A percentile compares a stretch with the other conserved stretches of the same genome.
Evolutionary conservation across 2,113 vertebrate genomes (phyloP).

Genomic region (Pavo muticus): DNA sequence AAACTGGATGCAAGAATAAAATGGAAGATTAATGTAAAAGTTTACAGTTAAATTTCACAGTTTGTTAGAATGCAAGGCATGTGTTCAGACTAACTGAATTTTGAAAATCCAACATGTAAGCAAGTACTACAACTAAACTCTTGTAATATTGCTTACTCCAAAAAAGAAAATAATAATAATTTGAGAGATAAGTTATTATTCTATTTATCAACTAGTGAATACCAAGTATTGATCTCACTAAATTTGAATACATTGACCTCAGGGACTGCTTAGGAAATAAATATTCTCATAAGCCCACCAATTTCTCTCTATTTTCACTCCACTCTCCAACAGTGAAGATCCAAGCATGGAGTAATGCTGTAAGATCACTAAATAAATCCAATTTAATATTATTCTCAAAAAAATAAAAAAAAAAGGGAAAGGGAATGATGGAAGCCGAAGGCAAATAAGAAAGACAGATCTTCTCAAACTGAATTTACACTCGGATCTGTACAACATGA

Average conservation of each 20-base stretch:
- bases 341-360: neutral
- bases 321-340: fast-evolving
- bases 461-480: neutral
- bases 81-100: neutral
- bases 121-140: neutral
- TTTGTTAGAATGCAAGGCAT: neutral
- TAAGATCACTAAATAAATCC: neutral
- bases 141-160: neutral
- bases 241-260: neutral
- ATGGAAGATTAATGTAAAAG: neutral
- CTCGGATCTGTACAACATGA: neutral
- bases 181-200: neutral
- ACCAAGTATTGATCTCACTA: neutral
- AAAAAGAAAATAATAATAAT: neutral
- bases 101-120: neutral
- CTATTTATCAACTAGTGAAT: neutral
- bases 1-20: neutral
- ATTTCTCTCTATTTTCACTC: neutral
- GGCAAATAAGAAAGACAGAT: neutral
- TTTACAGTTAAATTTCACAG: neutral
- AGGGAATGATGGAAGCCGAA: neutral
- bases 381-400: neutral
- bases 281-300: neutral
- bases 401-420: neutral
- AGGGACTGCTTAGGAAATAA: neutral